A percentile compares a stretch with the other conserved stretches of the same genome.
Evolutionary conservation across 2,113 vertebrate genomes (phyloP).

Genomic region (Danionella cerebrum): DNA sequence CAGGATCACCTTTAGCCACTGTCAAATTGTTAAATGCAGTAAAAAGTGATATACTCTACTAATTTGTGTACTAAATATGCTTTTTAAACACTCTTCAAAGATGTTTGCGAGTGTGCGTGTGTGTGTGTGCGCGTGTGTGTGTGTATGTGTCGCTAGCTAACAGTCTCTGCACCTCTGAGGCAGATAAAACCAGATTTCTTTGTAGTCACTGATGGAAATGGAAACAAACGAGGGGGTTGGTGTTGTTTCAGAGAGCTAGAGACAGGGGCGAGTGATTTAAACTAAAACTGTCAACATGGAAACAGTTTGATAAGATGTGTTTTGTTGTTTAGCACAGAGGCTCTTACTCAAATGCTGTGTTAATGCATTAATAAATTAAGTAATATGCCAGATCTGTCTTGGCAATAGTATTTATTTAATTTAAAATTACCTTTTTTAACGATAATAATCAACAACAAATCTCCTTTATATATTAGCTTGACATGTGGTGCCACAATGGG

Average conservation of each 20-base stretch:
- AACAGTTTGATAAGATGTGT: not conserved
- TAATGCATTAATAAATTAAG: not conserved
- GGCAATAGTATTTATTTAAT: no score
- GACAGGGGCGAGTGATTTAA: not conserved
- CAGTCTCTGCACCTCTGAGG: slow-evolving; percentile 38
- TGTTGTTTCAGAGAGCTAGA: not conserved
- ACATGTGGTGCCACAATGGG: no score
- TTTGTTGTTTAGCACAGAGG: no score
- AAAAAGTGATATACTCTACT: slow-evolving; percentile 46
- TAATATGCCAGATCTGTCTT: not conserved
- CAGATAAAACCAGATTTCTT: slow-evolving; percentile 54
- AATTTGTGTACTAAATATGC: slow-evolving; percentile 25
- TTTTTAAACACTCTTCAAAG: slow-evolving; percentile 54
- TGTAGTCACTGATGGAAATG: slow-evolving; percentile 9
- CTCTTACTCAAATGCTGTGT: not conserved
- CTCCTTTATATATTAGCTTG: no score
- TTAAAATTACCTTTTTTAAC: no score
- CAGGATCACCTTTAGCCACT: slow-evolving; percentile 15
- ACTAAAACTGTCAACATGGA: not conserved
- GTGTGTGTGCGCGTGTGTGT: slow-evolving; percentile 43
- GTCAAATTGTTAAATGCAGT: slow-evolving; percentile 7
- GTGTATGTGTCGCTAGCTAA: slow-evolving; percentile 59
- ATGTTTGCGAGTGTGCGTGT: slow-evolving; percentile 46
- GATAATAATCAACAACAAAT: no score
- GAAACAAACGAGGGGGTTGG: slow-evolving; percentile 18